Evolutionary conservation across 2,797 vertebrate species (phyloP).

Genomic region (Phoxinus dragarum): DNA sequence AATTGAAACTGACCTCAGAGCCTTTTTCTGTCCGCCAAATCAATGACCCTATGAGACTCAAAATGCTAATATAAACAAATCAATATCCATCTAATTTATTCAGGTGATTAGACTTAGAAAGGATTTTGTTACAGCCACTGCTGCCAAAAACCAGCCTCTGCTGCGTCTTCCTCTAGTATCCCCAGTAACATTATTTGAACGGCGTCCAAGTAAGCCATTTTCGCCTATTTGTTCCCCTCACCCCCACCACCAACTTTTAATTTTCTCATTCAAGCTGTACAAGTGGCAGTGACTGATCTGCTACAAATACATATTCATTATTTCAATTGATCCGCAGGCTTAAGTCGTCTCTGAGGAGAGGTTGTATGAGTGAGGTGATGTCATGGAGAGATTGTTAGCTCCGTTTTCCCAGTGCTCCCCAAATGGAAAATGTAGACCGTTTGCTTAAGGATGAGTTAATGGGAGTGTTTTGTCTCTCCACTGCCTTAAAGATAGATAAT

Average conservation of each 20-base stretch:
- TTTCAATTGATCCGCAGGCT: constrained; percentile 64
- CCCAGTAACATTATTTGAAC: constrained; percentile 57
- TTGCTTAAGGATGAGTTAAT: constrained; percentile 35
- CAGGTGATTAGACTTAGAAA: constrained; percentile 63
- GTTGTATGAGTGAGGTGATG: constrained; percentile 22
- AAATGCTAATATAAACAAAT: constrained; percentile 69
- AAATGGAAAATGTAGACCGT: constrained; percentile 4
- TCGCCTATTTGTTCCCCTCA: constrained; percentile 40
- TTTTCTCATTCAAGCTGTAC: constrained; percentile 53
- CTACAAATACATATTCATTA: constrained; percentile 67
- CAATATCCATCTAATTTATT: constrained; percentile 71
- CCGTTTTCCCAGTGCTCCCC: background rate
- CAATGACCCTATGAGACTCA: constrained; percentile 63
- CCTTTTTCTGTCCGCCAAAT: constrained; percentile 55
- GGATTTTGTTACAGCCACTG: constrained; percentile 56
- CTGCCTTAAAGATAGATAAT: constrained; percentile 13
- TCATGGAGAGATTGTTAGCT: constrained; percentile 21
- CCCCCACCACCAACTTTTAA: constrained; percentile 39
- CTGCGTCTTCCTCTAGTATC: constrained; percentile 32
- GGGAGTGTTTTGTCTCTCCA: constrained; percentile 31
- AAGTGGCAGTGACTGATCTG: constrained; percentile 50
- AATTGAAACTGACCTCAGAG: constrained; percentile 64
- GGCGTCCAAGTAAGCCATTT: constrained; percentile 53
- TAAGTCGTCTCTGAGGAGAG: constrained; percentile 46
- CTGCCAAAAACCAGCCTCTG: constrained; percentile 58